Base-by-base conservation (phyloP, 2,888 invertebrate genomes). In the Callimorpha dominula region DNA sequence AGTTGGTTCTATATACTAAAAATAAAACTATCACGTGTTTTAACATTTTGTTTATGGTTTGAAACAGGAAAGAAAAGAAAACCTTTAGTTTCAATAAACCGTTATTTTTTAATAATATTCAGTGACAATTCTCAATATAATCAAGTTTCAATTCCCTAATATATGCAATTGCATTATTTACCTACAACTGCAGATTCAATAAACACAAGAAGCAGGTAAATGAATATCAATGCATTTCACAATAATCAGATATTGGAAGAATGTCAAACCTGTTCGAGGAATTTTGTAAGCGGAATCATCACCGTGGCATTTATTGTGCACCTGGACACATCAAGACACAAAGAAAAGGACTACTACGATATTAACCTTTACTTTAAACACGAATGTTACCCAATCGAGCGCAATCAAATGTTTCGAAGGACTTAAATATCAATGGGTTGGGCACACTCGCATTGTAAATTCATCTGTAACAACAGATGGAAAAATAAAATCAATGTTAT, bases 151-250 rank as follows among this genome's bases (percentile, higher is more conserved):
- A 67, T 62, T 71, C 71, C 20, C 62, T 62, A 52, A 67, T 62
- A 52, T 52, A 65, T 57, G 1, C 57, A 20, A 52, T 43, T 76
- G 71, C 74, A 70, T 74, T 78, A 79, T 83, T 83, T 77, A 83
- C 78, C 31, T 31, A 31, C 31, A 78, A 71, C 79, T 79, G 77
- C 81, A 65, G 6, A 31, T 60, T 14, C 31, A 60, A 60, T 82
- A 78, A 77, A 74, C 77, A 74, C 79, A 80, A 70, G 64, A 74
- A 46, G 52, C 50, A 20, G 72, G 72, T 81, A 80, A 86, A 90
- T 91, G 89, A 87, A 86, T 88, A 86, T 88, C 83, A 86, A 89
- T 83, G 82, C 81, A 88, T 92, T 92, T 91, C 91, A 88, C 90
- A 91, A 92, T 88, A 87, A 86, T 88, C 83, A 84, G 86, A 88